phyloP scores from a whole-genome alignment of 2,113 vertebrate genomes.

The Sylvilagus bachmani region DNA sequence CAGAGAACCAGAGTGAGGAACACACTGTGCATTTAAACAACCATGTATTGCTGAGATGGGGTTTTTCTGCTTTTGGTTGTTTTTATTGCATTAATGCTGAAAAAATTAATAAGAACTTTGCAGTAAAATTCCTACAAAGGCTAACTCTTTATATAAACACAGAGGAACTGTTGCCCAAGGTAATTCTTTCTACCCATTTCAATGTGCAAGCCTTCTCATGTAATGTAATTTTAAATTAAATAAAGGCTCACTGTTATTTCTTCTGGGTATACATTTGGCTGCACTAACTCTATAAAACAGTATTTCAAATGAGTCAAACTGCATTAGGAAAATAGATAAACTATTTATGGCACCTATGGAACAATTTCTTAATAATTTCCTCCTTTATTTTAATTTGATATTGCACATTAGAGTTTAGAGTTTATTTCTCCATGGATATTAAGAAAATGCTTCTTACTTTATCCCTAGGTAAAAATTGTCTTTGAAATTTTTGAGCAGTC shows the following conservation, averaged over 20 bases:
- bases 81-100: conserved; percentile 9
- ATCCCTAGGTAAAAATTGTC: conserved; percentile 11
- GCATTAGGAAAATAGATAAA: conserved; percentile 67
- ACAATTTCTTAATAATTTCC: conserved; percentile 23
- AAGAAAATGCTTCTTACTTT: conserved; percentile 18
- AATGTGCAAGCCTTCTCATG: background rate
- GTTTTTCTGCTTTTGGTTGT: background rate
- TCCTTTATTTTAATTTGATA: conserved; percentile 52
- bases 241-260: conserved; percentile 57
- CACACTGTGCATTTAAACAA: background rate
- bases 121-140: conserved; percentile 51
- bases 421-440: conserved; percentile 41
- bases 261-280: background rate
- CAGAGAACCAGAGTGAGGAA: background rate
- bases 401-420: conserved; percentile 53
- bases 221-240: conserved; percentile 78
- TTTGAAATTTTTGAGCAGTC: conserved; percentile 24
- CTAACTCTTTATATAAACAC: conserved; percentile 20
- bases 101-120: conserved; percentile 35
- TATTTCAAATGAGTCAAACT: conserved; percentile 62
- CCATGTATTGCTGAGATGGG: background rate
- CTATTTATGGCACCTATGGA: background rate
- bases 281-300: conserved; percentile 57
- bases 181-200: conserved; percentile 23
- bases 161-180: conserved; percentile 47